These are phyloP conservation scores for Lepidocolaptes lacrymiger DNA, from an alignment of 2,797 vertebrate genomes.

Conservation along the genomic window DNA sequence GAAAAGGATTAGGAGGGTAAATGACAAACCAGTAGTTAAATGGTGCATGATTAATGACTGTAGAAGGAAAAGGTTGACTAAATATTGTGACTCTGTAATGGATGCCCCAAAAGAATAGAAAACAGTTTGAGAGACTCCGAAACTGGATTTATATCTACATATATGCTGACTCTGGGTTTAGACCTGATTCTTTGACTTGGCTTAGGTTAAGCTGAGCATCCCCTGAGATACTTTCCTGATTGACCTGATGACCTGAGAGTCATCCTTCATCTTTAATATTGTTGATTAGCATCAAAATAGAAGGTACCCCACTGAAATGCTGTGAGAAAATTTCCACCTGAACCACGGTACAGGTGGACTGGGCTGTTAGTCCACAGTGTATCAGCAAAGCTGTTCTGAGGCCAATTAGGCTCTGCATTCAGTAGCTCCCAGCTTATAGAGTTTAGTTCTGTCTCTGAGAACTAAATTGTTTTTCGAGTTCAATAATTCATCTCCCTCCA, in stretches of 20 bases:
- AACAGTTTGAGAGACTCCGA: not conserved
- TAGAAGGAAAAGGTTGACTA: constrained; percentile 55
- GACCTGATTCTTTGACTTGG: not conserved
- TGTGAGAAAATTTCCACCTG: not conserved
- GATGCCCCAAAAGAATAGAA: constrained; percentile 5
- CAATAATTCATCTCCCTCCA: constrained; percentile 32
- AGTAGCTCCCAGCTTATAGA: not conserved
- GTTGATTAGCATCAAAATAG: not conserved
- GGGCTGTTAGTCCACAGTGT: not conserved
- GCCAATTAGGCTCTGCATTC: not conserved
- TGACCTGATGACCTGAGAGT: not conserved
- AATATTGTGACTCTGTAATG: constrained; percentile 56
- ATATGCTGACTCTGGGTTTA: not conserved
- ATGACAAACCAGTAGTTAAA: constrained; percentile 60
- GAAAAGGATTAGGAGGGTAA: constrained; percentile 50
- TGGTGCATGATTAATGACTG: constrained; percentile 57
- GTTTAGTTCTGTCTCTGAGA: not conserved
- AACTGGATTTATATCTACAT: not conserved
- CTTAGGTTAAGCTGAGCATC: not conserved
- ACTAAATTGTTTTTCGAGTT: constrained; percentile 42
- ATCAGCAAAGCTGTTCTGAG: not conserved
- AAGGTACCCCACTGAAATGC: not conserved
- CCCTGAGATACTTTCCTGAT: not conserved
- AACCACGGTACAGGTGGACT: not conserved
- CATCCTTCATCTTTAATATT: not conserved